A percentile compares a stretch with the other conserved stretches of the same genome.
Conservation (phyloP, 2,113 vertebrate species). For the Clarias macrocephalus region DNA sequence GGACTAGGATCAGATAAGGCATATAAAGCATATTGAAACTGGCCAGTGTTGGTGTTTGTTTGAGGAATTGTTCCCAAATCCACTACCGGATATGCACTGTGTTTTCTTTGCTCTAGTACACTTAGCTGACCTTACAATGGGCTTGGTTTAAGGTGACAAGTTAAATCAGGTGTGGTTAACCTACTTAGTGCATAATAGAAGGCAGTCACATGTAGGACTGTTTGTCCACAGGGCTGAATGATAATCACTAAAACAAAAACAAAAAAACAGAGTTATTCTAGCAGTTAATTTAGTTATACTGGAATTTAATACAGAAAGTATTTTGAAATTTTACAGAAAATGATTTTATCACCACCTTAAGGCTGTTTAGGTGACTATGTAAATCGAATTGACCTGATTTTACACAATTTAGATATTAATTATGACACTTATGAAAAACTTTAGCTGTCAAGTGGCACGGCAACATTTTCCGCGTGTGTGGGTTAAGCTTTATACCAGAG, state of each 20-base stretch:
- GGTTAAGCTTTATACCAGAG: neutral
- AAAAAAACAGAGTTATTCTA: neutral
- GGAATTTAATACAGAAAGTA: neutral
- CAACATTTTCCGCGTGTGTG: neutral
- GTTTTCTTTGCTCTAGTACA: neutral
- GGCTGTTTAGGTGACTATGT: neutral
- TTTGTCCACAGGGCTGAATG: neutral
- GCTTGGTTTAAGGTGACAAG: neutral
- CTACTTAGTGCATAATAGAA: neutral
- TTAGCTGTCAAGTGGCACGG: neutral
- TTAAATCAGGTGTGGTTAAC: neutral
- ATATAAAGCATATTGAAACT: neutral
- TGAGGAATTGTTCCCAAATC: neutral
- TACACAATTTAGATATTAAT: neutral
- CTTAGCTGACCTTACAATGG: neutral
- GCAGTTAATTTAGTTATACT: neutral
- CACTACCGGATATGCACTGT: neutral
- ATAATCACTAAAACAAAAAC: neutral
- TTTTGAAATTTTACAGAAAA: neutral
- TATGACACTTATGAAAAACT: neutral
- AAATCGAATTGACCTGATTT: neutral
- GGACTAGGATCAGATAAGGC: neutral
- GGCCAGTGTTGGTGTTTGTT: neutral
- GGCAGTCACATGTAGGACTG: neutral
- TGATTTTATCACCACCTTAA: neutral